A percentile compares a stretch with the other conserved stretches of the same genome.
phyloP scores from a whole-genome alignment of 1,140 invertebrate genomes.

The Ips nitidus region DNA sequence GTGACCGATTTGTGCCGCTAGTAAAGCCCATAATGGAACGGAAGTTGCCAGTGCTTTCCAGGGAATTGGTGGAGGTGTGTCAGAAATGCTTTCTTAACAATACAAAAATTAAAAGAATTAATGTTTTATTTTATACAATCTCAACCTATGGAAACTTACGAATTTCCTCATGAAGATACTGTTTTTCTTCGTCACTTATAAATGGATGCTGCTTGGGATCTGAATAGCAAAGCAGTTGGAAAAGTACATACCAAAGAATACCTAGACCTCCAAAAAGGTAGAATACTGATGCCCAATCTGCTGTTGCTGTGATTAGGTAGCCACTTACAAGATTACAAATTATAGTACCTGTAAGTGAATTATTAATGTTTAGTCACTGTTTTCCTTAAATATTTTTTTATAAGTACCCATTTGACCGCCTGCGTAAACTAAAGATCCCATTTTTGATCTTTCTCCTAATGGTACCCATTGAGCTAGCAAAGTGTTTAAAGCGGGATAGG shows the following conservation, averaged over 20 bases:
- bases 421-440: conserved; percentile 74
- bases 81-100: conserved; percentile 12
- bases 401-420: conserved; percentile 59
- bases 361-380: neutral
- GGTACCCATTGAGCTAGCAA: conserved; percentile 77
- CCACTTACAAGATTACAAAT: conserved; percentile 73
- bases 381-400: too few species aligned
- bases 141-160: conserved; percentile 1
- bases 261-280: conserved; percentile 80
- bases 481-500: conserved; percentile 73
- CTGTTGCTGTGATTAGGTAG: conserved; percentile 63
- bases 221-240: conserved; percentile 69
- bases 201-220: conserved; percentile 80
- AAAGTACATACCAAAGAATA: conserved; percentile 72
- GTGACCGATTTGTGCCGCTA: conserved; percentile 77
- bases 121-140: neutral
- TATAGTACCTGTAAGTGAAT: conserved; percentile 59
- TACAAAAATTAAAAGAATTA: neutral
- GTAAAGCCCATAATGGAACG: conserved; percentile 71
- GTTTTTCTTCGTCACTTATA: conserved; percentile 76
- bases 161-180: conserved; percentile 71
- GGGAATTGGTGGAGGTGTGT: conserved; percentile 51
- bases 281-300: conserved; percentile 77
- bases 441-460: conserved; percentile 68
- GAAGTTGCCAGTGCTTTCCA: conserved; percentile 76